Base-by-base conservation (phyloP, 1,140 invertebrate genomes). In the Eulimnadia texana region DNA sequence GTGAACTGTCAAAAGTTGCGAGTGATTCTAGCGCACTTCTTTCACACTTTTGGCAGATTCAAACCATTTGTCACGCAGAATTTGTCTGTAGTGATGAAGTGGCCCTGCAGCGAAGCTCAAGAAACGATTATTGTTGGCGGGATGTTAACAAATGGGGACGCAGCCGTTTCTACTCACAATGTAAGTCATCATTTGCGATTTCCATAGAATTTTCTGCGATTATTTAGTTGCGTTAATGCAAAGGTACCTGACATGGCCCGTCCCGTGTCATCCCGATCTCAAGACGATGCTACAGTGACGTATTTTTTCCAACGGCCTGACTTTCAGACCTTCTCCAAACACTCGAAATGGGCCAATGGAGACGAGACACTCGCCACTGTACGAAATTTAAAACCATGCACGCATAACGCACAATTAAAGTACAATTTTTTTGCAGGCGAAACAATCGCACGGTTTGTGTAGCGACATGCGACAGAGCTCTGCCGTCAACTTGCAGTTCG, bases 301-400 rank as follows among this genome's bases (percentile, higher is more conserved):
- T 92, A 92, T 72, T 84, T 89, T 61, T 92, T 88, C 73, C 88
- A 90, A 76, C 74, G 88, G 66, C 81, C 83, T 23, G 85, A 87
- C 68, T 82, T 87, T 68, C 82, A 82, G 66, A 80, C 66, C 55
- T 76, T 74, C 63, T 66, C 62, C 22, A 87, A 85, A 72, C 82
- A 84, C 69, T 71, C 77, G 3, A 77, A 86, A 64, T 91, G 88
- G 88, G 82, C 85, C 16, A 6, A 42, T 16, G 33, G 6, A 6
- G 33, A 16, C 33, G 33, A 42, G 33, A 42, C 33, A 16, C 6
- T 16, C 6, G 33, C 16, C 33, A 42, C 6, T 42, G 33, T 42
- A 42, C 6, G 33, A 42, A 42, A n/a, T n/a, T n/a, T n/a, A n/a
- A n/a, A n/a, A n/a, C n/a, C n/a, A n/a, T n/a, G n/a, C n/a, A n/a